Percentiles rank a stretch among this genome's conserved stretches.
phyloP scores from a whole-genome alignment of 2,113 vertebrate species.

The Rousettus leschenaultii region DNA sequence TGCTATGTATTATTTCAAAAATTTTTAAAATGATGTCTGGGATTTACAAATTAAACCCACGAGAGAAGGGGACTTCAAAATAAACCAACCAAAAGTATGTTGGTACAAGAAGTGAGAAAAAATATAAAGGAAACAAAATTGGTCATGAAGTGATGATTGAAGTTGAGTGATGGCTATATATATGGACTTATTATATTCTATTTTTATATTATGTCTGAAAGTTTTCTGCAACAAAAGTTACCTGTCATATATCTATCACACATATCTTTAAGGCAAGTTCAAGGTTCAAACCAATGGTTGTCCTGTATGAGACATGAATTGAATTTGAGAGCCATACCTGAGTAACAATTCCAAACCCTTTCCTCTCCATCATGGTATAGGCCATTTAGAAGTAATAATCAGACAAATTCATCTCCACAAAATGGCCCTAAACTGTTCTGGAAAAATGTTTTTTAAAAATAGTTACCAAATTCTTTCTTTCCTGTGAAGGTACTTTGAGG shows the following conservation, averaged over 20 bases:
- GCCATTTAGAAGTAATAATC: neutral
- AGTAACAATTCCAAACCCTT: neutral
- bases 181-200: neutral
- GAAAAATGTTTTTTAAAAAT: conserved; percentile 1
- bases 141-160: neutral
- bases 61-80: neutral
- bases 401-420: neutral
- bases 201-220: neutral
- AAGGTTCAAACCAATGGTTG: neutral
- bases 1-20: neutral
- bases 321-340: neutral
- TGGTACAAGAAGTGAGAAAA: neutral
- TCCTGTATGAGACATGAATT: neutral
- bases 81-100: neutral
- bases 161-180: neutral
- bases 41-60: conserved; percentile 4
- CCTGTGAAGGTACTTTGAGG: neutral
- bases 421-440: neutral
- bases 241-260: neutral
- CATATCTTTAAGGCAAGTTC: neutral
- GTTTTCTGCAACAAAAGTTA: neutral
- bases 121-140: conserved; percentile 9
- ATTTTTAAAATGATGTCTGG: neutral
- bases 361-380: neutral
- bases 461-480: neutral